Conservation (phyloP, 2,888 invertebrate genomes). For the Pseudeuparius sepicola region DNA sequence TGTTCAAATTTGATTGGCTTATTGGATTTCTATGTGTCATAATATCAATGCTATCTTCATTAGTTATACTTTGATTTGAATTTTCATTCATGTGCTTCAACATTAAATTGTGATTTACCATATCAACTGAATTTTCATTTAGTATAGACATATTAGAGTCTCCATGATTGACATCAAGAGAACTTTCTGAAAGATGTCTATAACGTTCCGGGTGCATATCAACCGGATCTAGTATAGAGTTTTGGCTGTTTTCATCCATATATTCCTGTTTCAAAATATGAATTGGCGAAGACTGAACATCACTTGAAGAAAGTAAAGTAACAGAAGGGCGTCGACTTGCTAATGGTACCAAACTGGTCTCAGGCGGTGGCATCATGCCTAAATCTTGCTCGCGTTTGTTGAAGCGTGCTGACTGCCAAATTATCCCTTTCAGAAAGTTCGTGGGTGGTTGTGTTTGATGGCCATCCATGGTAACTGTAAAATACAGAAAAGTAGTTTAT, state of each 20-base stretch:
- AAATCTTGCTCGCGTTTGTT: conserved; percentile 46
- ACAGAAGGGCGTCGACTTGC: conserved; percentile 51
- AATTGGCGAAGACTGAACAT: conserved; percentile 37
- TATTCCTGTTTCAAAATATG: conserved; percentile 54
- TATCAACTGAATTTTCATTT: conserved; percentile 43
- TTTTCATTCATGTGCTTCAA: conserved; percentile 32
- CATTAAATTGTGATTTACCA: conserved; percentile 33
- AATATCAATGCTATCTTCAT: conserved; percentile 33
- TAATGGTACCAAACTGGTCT: conserved; percentile 48
- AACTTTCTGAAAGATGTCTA: conserved; percentile 37
- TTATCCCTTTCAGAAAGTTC: too few relatives aligned
- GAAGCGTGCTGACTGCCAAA: conserved; percentile 31
- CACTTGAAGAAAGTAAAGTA: conserved; percentile 43
- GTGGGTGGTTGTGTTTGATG: conserved; percentile 24
- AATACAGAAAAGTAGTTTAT: conserved; percentile 34
- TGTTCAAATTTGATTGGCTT: too few relatives aligned
- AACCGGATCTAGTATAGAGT: conserved; percentile 41
- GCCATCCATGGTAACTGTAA: conserved; percentile 36
- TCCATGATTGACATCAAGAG: conserved; percentile 39
- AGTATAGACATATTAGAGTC: conserved; percentile 40
- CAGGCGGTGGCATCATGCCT: conserved; percentile 62
- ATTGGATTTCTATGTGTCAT: conserved; percentile 28
- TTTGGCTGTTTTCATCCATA: conserved; percentile 63
- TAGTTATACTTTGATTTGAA: conserved; percentile 33
- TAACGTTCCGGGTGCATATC: conserved; percentile 33